Evolutionary conservation across 2,113 vertebrate genomes (phyloP), one percentile per base, ranked within the genome.

Genomic region (Tenebrosternarchus preto): DNA sequence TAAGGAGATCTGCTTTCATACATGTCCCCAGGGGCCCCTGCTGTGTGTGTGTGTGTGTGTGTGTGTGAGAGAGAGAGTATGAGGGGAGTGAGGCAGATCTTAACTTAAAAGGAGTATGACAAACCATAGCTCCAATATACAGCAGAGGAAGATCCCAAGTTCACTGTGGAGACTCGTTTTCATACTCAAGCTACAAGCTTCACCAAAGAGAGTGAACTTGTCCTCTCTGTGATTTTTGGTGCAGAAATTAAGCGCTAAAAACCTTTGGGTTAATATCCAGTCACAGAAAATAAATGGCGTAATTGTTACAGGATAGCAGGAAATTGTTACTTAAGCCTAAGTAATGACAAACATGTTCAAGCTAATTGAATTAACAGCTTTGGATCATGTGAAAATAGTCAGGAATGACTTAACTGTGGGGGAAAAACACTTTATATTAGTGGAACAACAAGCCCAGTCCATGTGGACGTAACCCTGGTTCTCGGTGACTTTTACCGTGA

Each of bases 1-100:
- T 87, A 87, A 85, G 81, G 84, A 86, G 87, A 88, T 91, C 89
- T 76, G 85, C 84, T 91, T 90, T 86, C 89, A 88, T 73, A 87
- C 68, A 53, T 63, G 19, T 87, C 87, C 83, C 67, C 0, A 20
- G 73, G n/a, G 79, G 70, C 57, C 55, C 56, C 3, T 73, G 43
- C 16, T 31, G 53, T 36, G 83, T 83, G 73, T 86, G 67, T 31
- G 67, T 73, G 76, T 81, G 83, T 87, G 81, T 76, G 68, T 46
- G 12, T 57, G 20, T 50, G 43, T 77, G 39, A 39, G 20, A 50
- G 31, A 64, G 29, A 77, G 81, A 63, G 33, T 17, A 22, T 56
- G 69, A 27, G 55, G 70, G 73, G 53, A 76, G 33, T 19, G 73
- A 80, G 56, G 43, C 43, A 50, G 43, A 50, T 12, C 43, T 50